Percentiles rank a stretch among this genome's conserved stretches.
phyloP scores from a whole-genome alignment of 2,797 vertebrate species.

The Iguana delicatissima region DNA sequence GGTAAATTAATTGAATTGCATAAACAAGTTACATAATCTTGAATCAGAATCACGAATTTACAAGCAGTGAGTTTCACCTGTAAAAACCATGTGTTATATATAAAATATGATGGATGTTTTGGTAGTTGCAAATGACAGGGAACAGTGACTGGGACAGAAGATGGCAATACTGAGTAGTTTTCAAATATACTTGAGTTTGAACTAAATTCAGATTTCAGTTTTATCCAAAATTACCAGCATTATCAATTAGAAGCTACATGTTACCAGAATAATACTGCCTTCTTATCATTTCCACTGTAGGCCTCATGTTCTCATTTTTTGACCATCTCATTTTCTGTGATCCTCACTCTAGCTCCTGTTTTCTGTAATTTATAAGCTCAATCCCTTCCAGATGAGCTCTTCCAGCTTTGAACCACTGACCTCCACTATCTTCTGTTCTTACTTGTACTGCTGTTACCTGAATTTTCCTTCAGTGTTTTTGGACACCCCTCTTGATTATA shows the following conservation, averaged over 20 bases:
- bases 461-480: not conserved
- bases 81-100: not conserved
- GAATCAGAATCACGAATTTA: not conserved
- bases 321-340: not conserved
- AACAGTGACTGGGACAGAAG: not conserved
- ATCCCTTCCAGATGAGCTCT: not conserved
- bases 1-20: not conserved
- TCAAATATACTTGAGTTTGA: not conserved
- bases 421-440: not conserved
- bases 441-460: not conserved
- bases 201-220: not conserved
- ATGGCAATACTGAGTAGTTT: not conserved
- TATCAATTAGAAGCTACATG: too few relatives aligned
- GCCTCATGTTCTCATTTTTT: not conserved
- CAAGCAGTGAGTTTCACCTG: not conserved
- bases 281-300: not conserved
- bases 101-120: not conserved
- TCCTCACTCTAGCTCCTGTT: not conserved
- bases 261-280: not conserved
- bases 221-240: too few relatives aligned
- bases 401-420: not conserved
- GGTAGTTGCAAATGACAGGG: not conserved
- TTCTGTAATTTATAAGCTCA: too few relatives aligned
- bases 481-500: not conserved
- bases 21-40: conserved; percentile 19